Percentiles rank a stretch among this genome's conserved stretches.
These are phyloP conservation scores for Naja naja DNA, from an alignment of 2,113 vertebrate genomes.

Conservation along the genomic window DNA sequence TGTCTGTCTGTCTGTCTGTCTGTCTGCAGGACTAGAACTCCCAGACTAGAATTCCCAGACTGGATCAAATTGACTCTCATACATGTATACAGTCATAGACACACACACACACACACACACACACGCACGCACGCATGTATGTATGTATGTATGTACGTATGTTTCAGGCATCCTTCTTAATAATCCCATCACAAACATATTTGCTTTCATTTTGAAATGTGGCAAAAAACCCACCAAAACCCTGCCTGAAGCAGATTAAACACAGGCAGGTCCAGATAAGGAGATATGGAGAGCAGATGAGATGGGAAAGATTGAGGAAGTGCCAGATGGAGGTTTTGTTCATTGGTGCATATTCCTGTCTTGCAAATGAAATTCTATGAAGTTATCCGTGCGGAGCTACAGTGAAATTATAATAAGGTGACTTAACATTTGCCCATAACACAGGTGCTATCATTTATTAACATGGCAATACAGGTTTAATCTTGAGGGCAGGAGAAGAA, in stretches of 20 bases:
- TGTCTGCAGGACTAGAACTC: too few relatives aligned
- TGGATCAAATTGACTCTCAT: too few relatives aligned
- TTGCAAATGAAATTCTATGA: conserved; percentile 29
- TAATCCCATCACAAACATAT: not conserved
- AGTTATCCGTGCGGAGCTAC: conserved; percentile 24
- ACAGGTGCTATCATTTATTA: conserved; percentile 60
- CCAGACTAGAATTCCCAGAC: too few relatives aligned
- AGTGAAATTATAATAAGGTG: conserved; percentile 59
- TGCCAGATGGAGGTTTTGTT: not conserved
- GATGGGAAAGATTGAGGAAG: not conserved
- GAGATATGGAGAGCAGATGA: not conserved
- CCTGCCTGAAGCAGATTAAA: too few relatives aligned
- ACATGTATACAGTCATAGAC: too few relatives aligned
- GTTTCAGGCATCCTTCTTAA: not conserved
- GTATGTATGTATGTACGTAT: too few relatives aligned
- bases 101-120: too few relatives aligned
- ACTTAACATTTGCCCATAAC: conserved; percentile 50
- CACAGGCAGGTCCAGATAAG: not conserved
- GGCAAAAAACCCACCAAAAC: not conserved
- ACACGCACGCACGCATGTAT: too few relatives aligned
- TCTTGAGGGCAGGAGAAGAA: not conserved
- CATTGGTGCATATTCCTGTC: not conserved
- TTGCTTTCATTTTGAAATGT: not conserved
- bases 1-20: too few relatives aligned
- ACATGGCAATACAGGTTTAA: conserved; percentile 61